These are phyloP conservation scores for Pelecanus crispus DNA, from an alignment of 2,113 vertebrate species.

Conservation along the genomic window DNA sequence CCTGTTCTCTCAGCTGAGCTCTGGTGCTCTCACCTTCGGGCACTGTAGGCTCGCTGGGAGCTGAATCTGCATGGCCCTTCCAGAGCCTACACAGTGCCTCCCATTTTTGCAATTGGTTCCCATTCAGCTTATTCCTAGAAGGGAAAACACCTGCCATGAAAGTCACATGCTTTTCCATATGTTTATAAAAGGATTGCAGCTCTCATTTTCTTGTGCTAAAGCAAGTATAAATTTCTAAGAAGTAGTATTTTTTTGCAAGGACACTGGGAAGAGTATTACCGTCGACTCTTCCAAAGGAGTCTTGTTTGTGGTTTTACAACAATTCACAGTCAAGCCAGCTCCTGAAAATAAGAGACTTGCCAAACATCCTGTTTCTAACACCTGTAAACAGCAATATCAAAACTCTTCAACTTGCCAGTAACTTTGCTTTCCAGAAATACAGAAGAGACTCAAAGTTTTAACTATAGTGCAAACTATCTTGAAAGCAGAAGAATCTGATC, in stretches of 20 bases:
- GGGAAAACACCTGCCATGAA: neutral
- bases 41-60: rapidly evolving
- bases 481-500: neutral
- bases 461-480: neutral
- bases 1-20: neutral
- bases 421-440: neutral
- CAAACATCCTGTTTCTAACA: neutral
- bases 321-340: neutral
- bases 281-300: neutral
- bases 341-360: neutral
- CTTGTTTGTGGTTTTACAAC: neutral
- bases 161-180: neutral
- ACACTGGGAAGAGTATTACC: neutral
- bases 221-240: neutral
- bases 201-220: neutral
- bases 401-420: neutral
- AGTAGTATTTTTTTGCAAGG: neutral
- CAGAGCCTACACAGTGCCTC: too few relatives aligned
- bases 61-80: too few relatives aligned
- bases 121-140: neutral
- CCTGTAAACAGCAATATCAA: neutral
- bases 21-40: neutral
- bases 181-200: neutral
- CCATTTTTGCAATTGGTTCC: neutral
- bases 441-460: neutral